Percentiles rank a stretch among this genome's conserved stretches.
Evolutionary conservation across 2,797 vertebrate genomes (phyloP).

Genomic region (Hapalemur alaotrensis): DNA sequence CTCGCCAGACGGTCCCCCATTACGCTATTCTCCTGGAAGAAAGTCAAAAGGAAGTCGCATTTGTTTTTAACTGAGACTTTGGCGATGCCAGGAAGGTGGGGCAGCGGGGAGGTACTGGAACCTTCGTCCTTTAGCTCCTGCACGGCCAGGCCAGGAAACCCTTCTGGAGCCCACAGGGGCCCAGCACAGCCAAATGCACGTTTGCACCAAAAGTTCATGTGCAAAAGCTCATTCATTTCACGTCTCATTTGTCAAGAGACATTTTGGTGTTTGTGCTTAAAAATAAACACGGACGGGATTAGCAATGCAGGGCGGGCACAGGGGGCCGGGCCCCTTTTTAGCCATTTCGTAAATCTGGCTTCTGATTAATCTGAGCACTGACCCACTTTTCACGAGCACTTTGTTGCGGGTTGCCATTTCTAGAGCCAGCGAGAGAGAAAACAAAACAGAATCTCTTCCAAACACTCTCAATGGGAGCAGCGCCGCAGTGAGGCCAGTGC

Average conservation of each 20-base stretch:
- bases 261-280: constrained; percentile 42
- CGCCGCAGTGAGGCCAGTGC: fast-evolving
- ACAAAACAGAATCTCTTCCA: neutral
- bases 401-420: constrained; percentile 13
- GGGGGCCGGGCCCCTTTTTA: neutral
- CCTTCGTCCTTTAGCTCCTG: neutral
- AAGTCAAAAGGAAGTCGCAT: neutral
- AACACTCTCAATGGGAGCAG: neutral
- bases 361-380: constrained; percentile 11
- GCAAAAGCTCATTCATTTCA: constrained; percentile 56
- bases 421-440: neutral
- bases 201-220: constrained; percentile 49
- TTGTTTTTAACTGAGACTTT: neutral
- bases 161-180: neutral
- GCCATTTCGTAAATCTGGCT: neutral
- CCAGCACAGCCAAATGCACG: neutral
- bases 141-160: neutral
- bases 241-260: constrained; percentile 54
- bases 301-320: neutral
- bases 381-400: constrained; percentile 37
- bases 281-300: constrained; percentile 32
- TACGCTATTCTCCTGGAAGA: neutral
- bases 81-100: neutral
- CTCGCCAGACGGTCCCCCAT: too few relatives aligned
- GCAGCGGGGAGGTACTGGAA: fast-evolving